phyloP scores from a whole-genome alignment of 2,888 invertebrate genomes.

The Strigamia maritima region DNA sequence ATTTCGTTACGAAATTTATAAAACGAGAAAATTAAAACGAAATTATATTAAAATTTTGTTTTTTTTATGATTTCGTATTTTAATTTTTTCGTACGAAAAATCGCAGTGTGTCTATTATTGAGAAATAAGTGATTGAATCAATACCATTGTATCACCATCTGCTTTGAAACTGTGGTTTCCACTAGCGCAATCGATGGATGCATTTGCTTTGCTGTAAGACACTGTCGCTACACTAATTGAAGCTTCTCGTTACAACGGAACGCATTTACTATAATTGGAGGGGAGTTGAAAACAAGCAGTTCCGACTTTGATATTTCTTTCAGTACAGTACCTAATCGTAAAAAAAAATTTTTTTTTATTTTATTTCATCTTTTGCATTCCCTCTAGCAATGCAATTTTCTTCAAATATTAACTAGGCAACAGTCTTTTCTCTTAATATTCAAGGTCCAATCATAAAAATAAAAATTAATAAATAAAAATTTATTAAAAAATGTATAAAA shows the following conservation, averaged over 20 bases:
- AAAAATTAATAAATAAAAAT: no score
- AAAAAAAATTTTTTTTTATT: not conserved
- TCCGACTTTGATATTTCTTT: slow-evolving; percentile 16
- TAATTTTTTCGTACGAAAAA: no score
- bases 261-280: slow-evolving; percentile 2
- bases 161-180: not conserved
- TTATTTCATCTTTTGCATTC: not conserved
- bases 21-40: no score
- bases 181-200: slow-evolving; percentile 11
- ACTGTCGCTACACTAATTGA: slow-evolving; percentile 19
- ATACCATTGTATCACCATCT: not conserved
- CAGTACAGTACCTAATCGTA: not conserved
- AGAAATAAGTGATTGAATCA: not conserved
- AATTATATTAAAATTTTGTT: no score
- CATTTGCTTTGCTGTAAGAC: slow-evolving; percentile 18
- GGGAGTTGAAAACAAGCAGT: not conserved
- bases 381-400: not conserved
- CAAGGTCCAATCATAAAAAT: no score
- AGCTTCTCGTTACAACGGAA: not conserved
- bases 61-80: no score
- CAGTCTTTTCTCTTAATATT: no score
- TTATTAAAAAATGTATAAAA: no score
- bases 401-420: no score
- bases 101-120: no score
- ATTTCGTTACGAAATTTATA: no score